Conservation (phyloP, 23 tunicate species). For the Clavelina lepadiformis region DNA sequence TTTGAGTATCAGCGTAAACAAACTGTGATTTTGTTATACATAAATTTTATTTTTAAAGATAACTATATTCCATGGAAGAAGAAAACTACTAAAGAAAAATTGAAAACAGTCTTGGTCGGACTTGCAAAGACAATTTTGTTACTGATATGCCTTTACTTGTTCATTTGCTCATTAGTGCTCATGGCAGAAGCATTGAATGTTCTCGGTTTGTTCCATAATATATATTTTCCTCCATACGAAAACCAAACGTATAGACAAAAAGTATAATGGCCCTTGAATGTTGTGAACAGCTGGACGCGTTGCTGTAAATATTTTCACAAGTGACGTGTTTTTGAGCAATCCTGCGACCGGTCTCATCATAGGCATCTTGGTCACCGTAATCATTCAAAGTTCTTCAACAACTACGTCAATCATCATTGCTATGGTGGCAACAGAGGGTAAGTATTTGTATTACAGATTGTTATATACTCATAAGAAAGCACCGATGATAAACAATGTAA, state of each 20-base stretch:
- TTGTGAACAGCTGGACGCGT: slow-evolving; percentile 88
- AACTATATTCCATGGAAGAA: slow-evolving; percentile 17
- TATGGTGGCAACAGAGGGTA: slow-evolving; percentile 74
- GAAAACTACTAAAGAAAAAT: slow-evolving; percentile 22
- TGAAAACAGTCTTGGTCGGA: slow-evolving; percentile 6
- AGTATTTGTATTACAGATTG: too few relatives aligned
- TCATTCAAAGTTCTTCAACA: slow-evolving; percentile 95
- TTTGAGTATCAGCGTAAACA: too few relatives aligned
- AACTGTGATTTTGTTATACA: too few relatives aligned
- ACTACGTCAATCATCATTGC: slow-evolving; percentile 89
- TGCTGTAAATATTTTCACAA: slow-evolving; percentile 67
- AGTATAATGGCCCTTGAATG: too few relatives aligned
- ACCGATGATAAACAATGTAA: too few relatives aligned
- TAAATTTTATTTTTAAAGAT: too few relatives aligned
- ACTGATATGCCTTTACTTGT: slow-evolving; percentile 43
- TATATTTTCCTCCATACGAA: too few relatives aligned
- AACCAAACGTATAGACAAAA: too few relatives aligned
- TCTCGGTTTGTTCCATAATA: too few relatives aligned
- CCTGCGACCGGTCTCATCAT: slow-evolving; percentile 79
- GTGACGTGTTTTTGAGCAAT: slow-evolving; percentile 58
- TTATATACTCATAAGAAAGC: too few relatives aligned
- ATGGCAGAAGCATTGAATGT: slow-evolving; percentile 65
- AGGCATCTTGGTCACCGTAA: slow-evolving; percentile 82
- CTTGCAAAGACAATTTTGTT: slow-evolving; percentile 16
- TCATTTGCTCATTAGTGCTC: slow-evolving; percentile 59